Conservation (phyloP, 2,797 vertebrate species). For the Adrianichthys oophorus region DNA sequence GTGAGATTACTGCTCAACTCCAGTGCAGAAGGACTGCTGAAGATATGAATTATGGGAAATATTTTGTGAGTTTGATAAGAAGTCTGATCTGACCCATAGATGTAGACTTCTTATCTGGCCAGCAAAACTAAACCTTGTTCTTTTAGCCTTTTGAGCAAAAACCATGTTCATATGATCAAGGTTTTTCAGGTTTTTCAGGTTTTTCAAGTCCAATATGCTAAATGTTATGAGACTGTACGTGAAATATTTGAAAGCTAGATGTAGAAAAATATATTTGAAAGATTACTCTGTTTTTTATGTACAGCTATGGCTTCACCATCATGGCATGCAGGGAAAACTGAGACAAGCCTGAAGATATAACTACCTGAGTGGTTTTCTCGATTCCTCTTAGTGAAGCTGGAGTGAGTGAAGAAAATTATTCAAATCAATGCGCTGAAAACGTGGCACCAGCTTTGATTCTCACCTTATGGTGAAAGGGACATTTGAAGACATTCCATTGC, state of each 20-base stretch:
- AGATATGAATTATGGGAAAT: conserved; percentile 17
- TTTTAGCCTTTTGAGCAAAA: conserved; percentile 15
- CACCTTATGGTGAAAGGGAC: conserved; percentile 26
- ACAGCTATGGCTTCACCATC: conserved; percentile 81
- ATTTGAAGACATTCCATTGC: conserved; percentile 40
- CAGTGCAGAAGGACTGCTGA: conserved; percentile 3
- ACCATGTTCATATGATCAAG: conserved; percentile 2
- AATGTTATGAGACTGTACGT: conserved; percentile 6
- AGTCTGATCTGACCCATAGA: neutral
- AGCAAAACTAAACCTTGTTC: neutral
- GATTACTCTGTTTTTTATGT: conserved; percentile 71
- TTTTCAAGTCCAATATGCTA: conserved; percentile 17
- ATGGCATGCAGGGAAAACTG: conserved; percentile 79
- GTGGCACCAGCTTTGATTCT: conserved; percentile 30
- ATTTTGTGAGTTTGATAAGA: conserved; percentile 10
- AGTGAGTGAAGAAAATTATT: conserved; percentile 53
- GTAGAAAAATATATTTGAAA: conserved; percentile 83
- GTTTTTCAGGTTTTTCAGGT: conserved; percentile 12
- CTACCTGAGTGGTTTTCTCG: conserved; percentile 81
- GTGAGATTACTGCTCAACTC: conserved; percentile 1
- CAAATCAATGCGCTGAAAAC: conserved; percentile 51
- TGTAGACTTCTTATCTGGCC: too few species aligned
- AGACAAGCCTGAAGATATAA: conserved; percentile 77
- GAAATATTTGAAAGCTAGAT: conserved; percentile 61
- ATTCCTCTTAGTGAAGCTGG: conserved; percentile 49